Evolutionary conservation across 2,888 invertebrate species (phyloP).

Genomic region (Drosophila limbata): DNA sequence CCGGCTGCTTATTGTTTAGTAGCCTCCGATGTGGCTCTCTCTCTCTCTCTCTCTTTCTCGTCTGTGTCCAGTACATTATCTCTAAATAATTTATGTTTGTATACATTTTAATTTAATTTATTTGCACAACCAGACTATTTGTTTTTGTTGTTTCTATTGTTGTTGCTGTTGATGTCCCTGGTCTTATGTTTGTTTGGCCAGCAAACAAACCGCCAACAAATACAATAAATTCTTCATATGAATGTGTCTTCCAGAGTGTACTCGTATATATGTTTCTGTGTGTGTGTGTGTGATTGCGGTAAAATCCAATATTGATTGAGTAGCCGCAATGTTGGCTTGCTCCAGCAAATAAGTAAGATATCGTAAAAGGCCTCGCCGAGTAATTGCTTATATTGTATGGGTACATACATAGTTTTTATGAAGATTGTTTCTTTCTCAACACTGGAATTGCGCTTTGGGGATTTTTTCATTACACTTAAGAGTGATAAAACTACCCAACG

Average conservation of each 20-base stretch:
- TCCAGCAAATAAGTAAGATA: conserved; percentile 62
- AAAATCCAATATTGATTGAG: conserved; percentile 75
- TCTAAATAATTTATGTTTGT: conserved; percentile 81
- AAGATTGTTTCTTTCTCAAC: conserved; percentile 61
- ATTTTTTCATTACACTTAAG: conserved; percentile 46
- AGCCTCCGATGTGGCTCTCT: conserved; percentile 17
- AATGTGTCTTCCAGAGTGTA: conserved; percentile 9
- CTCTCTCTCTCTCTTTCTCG: conserved; percentile 7
- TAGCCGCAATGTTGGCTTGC: conserved; percentile 65
- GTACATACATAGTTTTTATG: conserved; percentile 56
- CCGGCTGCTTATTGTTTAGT: conserved; percentile 71
- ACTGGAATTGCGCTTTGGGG: conserved; percentile 61
- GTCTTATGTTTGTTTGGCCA: conserved; percentile 55
- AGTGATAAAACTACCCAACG: conserved; percentile 41
- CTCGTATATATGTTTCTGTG: not conserved
- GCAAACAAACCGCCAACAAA: conserved; percentile 52
- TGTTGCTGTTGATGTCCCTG: conserved; percentile 17
- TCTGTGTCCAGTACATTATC: conserved; percentile 70
- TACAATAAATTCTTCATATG: conserved; percentile 64
- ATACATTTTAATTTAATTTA: conserved; percentile 80
- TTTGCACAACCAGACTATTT: conserved; percentile 71
- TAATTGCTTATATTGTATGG: conserved; percentile 58
- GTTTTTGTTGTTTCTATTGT: conserved; percentile 43
- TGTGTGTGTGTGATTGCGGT: conserved; percentile 43
- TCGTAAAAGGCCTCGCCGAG: conserved; percentile 49